Evolutionary conservation across 2,888 invertebrate species (phyloP), one percentile per base, ranked within the genome.

Genomic region (Catonia carolina): DNA sequence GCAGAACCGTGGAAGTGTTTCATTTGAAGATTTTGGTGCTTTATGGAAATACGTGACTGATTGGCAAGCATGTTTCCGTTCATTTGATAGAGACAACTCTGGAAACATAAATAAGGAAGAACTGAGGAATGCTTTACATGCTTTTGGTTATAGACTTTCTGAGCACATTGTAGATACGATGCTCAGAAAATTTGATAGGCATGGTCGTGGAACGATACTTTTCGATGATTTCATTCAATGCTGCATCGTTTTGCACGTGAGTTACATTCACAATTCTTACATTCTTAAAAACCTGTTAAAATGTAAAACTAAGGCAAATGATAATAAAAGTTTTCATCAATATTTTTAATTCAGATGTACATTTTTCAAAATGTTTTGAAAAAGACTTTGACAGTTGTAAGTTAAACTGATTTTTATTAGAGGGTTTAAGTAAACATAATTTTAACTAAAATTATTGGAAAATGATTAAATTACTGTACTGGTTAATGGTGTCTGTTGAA

Each of bases 211-310:
- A 31, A 89, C 87, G 6, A 90, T 99, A 66, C 82, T 92, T 53
- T 99, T 99, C 75, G 98, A 99, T 76, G 98, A 99, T 73, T 98
- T 98, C 72, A 97, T 98, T 65, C 97, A 97, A 71, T 93, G 94
- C 70, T 95, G 94, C 72, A 84, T 97, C 61, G 86, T 90, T 53
- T 76, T 96, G 50, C 78, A 96, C 92, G 27, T 27, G 8, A 27
- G 27, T 27, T n/a, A n/a, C n/a, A n/a, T n/a, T n/a, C n/a, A n/a
- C n/a, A n/a, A n/a, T n/a, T n/a, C n/a, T n/a, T n/a, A n/a, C n/a
- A n/a, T n/a, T n/a, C n/a, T n/a, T n/a, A n/a, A n/a, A n/a, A n/a
- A n/a, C n/a, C n/a, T n/a, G n/a, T n/a, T n/a, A n/a, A n/a, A n/a
- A n/a, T n/a, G n/a, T n/a, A n/a, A n/a, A n/a, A n/a, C n/a, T n/a